Evolutionary conservation across 2,113 vertebrate species (phyloP).

Genomic region (Galbula dea): DNA sequence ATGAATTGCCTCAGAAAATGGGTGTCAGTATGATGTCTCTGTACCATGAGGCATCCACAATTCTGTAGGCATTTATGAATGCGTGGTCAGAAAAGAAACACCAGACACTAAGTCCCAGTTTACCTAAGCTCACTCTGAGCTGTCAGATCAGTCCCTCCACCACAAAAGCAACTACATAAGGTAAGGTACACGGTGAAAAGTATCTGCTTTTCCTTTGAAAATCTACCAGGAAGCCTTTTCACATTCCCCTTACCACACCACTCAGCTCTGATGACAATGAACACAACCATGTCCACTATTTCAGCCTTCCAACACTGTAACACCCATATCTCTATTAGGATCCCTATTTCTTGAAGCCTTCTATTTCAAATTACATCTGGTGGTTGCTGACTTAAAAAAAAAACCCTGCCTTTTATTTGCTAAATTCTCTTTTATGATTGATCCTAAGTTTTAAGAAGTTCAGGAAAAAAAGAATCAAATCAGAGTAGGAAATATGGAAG

Average conservation of each 20-base stretch:
- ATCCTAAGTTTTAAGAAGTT: slow-evolving; percentile 28
- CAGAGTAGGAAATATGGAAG: background rate
- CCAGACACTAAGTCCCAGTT: background rate
- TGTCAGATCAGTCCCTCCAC: background rate
- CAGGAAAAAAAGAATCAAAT: background rate
- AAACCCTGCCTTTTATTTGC: slow-evolving; percentile 37
- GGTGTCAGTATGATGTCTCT: background rate
- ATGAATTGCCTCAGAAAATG: background rate
- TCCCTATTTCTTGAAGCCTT: slow-evolving; percentile 36
- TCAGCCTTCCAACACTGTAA: background rate
- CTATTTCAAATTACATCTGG: slow-evolving; percentile 50
- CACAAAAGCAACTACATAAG: background rate
- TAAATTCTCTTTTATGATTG: slow-evolving; percentile 42
- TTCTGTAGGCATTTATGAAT: background rate
- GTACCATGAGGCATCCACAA: background rate
- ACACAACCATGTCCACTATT: background rate
- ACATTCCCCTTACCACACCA: background rate
- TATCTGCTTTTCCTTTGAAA: background rate
- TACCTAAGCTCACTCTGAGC: background rate
- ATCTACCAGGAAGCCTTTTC: background rate
- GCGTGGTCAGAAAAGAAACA: background rate
- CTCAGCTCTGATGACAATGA: background rate
- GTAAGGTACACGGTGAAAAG: background rate
- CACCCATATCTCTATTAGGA: background rate
- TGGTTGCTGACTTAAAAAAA: slow-evolving; percentile 9